Evolutionary conservation across 2,113 vertebrate species (phyloP).

Genomic region (Cyphomyrus discorhynchus): DNA sequence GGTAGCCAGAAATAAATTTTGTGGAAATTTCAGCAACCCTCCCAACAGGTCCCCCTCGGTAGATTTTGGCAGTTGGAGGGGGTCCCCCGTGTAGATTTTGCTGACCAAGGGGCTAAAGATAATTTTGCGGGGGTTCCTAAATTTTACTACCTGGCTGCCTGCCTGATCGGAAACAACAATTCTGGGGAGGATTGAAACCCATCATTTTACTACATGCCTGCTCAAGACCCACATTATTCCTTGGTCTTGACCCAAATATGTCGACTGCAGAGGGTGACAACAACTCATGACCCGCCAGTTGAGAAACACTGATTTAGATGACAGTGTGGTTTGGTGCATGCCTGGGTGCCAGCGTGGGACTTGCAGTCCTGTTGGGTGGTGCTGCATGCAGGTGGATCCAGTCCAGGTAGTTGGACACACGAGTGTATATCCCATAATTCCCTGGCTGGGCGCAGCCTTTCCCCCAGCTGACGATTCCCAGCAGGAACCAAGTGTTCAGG

Average conservation of each 20-base stretch:
- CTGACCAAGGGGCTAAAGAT: background rate
- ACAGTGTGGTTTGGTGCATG: background rate
- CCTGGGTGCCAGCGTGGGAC: background rate
- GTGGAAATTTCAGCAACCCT: background rate
- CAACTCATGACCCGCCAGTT: background rate
- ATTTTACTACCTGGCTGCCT: background rate
- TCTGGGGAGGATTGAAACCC: background rate
- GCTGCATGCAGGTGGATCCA: constrained; percentile 67
- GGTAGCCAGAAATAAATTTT: background rate
- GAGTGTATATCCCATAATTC: constrained; percentile 82
- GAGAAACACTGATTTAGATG: background rate
- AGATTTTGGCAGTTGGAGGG: background rate
- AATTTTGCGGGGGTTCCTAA: background rate
- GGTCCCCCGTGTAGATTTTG: background rate
- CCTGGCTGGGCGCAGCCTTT: constrained; percentile 77
- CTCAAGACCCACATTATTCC: background rate
- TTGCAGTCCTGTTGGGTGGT: background rate
- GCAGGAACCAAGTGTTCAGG: constrained; percentile 73
- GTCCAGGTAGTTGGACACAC: constrained; percentile 72
- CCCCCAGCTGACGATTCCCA: constrained; percentile 91
- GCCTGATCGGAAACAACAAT: background rate
- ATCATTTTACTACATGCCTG: background rate
- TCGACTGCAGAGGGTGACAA: background rate
- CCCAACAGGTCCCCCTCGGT: background rate
- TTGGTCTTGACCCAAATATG: background rate